Evolutionary conservation across 2,888 invertebrate species (phyloP), one percentile per base, ranked within the genome.

Genomic region (Oegoconia quadripuncta): DNA sequence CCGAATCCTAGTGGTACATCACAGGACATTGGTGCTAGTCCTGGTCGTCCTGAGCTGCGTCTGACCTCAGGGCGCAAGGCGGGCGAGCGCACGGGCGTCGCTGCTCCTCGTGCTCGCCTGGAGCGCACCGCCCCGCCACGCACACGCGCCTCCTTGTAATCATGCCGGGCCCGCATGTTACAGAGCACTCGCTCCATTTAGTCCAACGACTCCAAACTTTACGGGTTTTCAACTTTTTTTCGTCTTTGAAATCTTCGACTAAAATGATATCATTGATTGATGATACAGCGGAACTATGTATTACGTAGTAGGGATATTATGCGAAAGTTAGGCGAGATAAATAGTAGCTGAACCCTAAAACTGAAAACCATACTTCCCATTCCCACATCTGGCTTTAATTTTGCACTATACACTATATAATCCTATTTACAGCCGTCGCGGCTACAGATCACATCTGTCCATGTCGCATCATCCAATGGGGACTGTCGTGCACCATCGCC

Each of bases 131-230:
- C 0, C 83, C 83, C 3, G 66, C 63, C 8, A 80, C 72, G 41
- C 84, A 84, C 1, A 65, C 32, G 2, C 83, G 68, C 37, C 52
- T 59, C 26, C 84, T 62, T 7, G 49, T 42, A 29, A 74, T 64
- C 5, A 39, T 53, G 1, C 84, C 84, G 2, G 52, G 49, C 0
- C 83, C 84, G 41, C 83, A 84, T 1, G 74, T 75, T 32, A 75
- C 79, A 0, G 83, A 81, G 47, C 84, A 84, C 1, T 55, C 52
- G 5, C 75, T 64, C 83, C 83, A 83, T 46, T 79, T 83, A 22
- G 80, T 70, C 83, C 83, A 83, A 14, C 81, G 69, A 51, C 83
- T 83, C 83, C 83, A 83, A 7, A 81, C 60, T 46, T 83, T 83
- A 14, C 78, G 75, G 13, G 39, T 51, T 33, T 55, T 68, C 32